Evolutionary conservation across 2,113 vertebrate genomes (phyloP), one percentile per base, ranked within the genome.

Genomic region (Garra rufa): DNA sequence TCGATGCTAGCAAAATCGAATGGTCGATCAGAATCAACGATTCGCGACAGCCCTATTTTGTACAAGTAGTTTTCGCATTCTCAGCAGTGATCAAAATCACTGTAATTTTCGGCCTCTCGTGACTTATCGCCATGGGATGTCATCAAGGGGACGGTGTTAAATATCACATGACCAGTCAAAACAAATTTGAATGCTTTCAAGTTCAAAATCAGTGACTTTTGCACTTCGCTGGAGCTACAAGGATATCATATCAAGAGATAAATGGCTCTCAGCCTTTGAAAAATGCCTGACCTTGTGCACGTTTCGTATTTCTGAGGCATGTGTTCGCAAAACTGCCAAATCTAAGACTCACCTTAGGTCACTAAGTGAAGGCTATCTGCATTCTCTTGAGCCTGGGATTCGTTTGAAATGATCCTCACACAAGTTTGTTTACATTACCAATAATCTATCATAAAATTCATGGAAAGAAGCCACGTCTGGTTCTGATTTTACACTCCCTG

Each of bases 241-340:
- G 46, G 81, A 81, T 90, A 91, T 92, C 90, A 19, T 38, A 50
- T 90, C 87, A 71, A 84, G 80, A 86, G 87, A 88, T 81, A 74
- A 89, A 90, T 78, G 24, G 79, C 81, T 69, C 46, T 69, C 48
- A 85, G 71, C 52, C 65, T 89, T 83, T 82, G 65, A 87, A 83
- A 61, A 82, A 88, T 84, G 63, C 41, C 28, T 6, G 69, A 73
- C 69, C 83, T 85, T 41, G 41, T 82, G 65, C 82, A 84, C 82
- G 85, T 90, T 88, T 93, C 87, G 82, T 82, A 73, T 90, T 91
- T 90, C 88, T 84, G 77, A n/a, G 71, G 41, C 63, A 55, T 21
- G 10, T 15, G 44, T 17, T 55, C 46, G 6, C 34, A 59, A 57
- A 70, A 26, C 38, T 28, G 67, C 34, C 48, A 46, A 74, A 38